Percentiles rank a stretch among this genome's conserved stretches.
Conservation (phyloP, 2,888 invertebrate genomes). For the Molanna angustata region DNA sequence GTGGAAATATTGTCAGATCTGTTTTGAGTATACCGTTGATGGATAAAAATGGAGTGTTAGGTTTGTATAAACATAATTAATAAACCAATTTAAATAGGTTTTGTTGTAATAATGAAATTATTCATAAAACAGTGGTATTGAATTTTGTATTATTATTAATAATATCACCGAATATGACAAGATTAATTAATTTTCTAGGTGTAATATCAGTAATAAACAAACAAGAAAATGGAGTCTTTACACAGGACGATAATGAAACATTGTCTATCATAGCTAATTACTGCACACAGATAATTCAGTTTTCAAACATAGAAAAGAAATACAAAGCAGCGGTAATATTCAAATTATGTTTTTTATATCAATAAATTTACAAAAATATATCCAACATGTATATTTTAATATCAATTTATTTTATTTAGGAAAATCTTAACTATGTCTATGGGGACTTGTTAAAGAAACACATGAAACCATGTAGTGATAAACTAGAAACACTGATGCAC, state of each 20-base stretch:
- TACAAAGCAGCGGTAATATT: conserved; percentile 47
- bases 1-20: conserved; percentile 56
- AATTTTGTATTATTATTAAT: too few species aligned
- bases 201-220: conserved; percentile 60
- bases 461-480: conserved; percentile 54
- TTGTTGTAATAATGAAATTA: too few species aligned
- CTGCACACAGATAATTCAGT: conserved; percentile 57
- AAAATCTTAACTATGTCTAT: conserved; percentile 46
- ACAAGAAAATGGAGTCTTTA: conserved; percentile 47
- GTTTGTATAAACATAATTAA: too few species aligned
- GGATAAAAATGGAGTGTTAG: conserved; percentile 51
- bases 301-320: conserved; percentile 51
- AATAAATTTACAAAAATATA: too few species aligned
- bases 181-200: too few species aligned
- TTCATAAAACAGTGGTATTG: too few species aligned
- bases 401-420: conserved; percentile 38
- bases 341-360: background rate
- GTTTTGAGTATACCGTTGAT: conserved; percentile 55
- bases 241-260: conserved; percentile 52
- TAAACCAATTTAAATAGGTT: too few species aligned
- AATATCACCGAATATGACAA: too few species aligned
- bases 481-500: conserved; percentile 47
- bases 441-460: conserved; percentile 49
- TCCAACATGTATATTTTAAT: conserved; percentile 1
- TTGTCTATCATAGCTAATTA: conserved; percentile 57